Percentiles rank a stretch among this genome's conserved stretches.
phyloP scores from a whole-genome alignment of 2,888 invertebrate species.

The Matsumyia berberina region DNA sequence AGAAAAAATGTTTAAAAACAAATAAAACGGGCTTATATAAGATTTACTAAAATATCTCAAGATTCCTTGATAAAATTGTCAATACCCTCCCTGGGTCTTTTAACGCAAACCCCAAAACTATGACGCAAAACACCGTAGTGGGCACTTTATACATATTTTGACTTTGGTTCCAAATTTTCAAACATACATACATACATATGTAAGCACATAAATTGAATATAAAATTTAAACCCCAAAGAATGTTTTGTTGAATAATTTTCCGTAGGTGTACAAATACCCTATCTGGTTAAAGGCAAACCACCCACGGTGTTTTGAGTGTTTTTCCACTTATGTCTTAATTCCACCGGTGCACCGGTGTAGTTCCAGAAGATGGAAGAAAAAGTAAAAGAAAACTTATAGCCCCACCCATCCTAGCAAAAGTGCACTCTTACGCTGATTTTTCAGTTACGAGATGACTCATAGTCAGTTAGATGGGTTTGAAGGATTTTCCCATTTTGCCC shows the following conservation, averaged over 20 bases:
- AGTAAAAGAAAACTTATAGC: slow-evolving; percentile 39
- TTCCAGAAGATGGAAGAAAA: slow-evolving; percentile 27
- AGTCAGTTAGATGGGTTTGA: slow-evolving; percentile 39
- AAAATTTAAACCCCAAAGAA: slow-evolving; percentile 12
- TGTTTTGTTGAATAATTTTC: slow-evolving; percentile 9
- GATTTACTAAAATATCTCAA: neutral
- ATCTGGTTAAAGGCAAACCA: neutral
- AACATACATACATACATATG: no score
- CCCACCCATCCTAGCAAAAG: slow-evolving; percentile 59
- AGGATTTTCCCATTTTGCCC: slow-evolving; percentile 26
- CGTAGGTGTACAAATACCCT: neutral
- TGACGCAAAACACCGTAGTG: neutral
- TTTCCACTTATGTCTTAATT: slow-evolving; percentile 39
- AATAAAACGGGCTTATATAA: neutral
- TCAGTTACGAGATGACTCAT: slow-evolving; percentile 59
- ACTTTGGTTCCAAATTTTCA: slow-evolving; percentile 4
- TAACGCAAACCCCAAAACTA: neutral
- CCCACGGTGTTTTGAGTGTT: slow-evolving; percentile 16
- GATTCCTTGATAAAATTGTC: neutral
- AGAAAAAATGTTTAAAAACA: neutral
- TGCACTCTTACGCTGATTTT: slow-evolving; percentile 51
- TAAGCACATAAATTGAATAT: slow-evolving; percentile 18
- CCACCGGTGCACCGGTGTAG: slow-evolving; percentile 30
- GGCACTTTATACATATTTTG: slow-evolving; percentile 1
- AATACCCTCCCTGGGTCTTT: neutral